A percentile compares a stretch with the other conserved stretches of the same genome.
phyloP scores from a whole-genome alignment of 2,113 vertebrate genomes.

The Aldabrachelys gigantea region DNA sequence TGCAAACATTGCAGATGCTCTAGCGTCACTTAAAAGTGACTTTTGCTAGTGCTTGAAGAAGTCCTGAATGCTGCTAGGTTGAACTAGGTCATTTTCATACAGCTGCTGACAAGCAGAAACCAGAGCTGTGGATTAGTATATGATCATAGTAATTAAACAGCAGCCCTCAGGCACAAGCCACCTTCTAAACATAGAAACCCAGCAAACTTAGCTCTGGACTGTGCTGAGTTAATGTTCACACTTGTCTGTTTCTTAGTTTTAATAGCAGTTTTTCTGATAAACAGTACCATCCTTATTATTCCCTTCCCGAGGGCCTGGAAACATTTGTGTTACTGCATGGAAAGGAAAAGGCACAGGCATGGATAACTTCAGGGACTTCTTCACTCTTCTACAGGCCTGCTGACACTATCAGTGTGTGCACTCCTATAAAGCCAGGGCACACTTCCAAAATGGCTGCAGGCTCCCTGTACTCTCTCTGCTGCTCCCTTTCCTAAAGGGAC shows the following conservation, averaged over 20 bases:
- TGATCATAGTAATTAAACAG: constrained; percentile 42
- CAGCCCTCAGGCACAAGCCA: neutral
- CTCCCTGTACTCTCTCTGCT: neutral
- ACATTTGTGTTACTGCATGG: neutral
- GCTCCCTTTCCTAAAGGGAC: neutral
- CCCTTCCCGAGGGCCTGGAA: neutral
- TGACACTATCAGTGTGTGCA: fast-evolving
- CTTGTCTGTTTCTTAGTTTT: fast-evolving
- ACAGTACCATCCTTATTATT: neutral
- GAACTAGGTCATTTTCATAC: neutral
- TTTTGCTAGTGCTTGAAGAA: constrained; percentile 15
- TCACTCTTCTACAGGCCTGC: neutral
- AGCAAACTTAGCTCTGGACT: neutral
- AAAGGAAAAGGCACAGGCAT: neutral
- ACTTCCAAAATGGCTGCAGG: neutral
- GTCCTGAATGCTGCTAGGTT: constrained; percentile 1
- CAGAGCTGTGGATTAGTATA: constrained; percentile 20
- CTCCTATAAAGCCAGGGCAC: neutral
- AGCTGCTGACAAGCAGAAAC: constrained; percentile 40
- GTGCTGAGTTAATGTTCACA: neutral
- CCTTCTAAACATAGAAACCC: constrained; percentile 49
- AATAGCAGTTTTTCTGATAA: neutral
- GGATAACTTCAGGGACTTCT: neutral
- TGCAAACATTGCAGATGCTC: constrained; percentile 20
- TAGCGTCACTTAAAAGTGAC: constrained; percentile 27